Base-by-base conservation (phyloP, 2,113 vertebrate genomes). In the Syrrhaptes paradoxus region DNA sequence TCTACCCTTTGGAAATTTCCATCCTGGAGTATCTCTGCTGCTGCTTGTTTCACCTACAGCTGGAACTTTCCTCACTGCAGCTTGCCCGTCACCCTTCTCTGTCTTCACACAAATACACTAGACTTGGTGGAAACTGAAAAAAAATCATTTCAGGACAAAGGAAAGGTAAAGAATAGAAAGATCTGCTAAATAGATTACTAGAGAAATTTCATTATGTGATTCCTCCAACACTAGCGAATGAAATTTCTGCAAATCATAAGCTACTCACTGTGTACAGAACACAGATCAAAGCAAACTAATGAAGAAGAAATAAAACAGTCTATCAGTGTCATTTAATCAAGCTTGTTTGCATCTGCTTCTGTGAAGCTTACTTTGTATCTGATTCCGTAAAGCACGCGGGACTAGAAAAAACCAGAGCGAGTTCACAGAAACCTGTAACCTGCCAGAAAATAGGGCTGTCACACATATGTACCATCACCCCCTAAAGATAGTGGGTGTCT, bases 401-500 rank as follows among this genome's bases (percentile, higher is more conserved):
- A 55, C 57, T 34, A 54, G 31, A 17, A 43, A 41, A 41, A 41
- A 41, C 13, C 41, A 11, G 38, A 38, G 38, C 38, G 38, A 38
- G 38, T 38, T 38, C 38, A 38, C 38, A 38, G 38, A 38, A 38
- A 38, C 38, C 38, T 11, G 32, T 34, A 17, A 21, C 24, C 52
- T 80, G 46, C 25, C 25, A 49, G n/a, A 34, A 79, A 43, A 61
- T 2, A 8, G 46, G 61, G 67, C 29, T 76, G 48, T 36, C 28
- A 6, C 2, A 17, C 8, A 14, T 7, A 38, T 0, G 2, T 18
- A 9, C 38, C 51, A 10, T 51, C 13, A 57, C 4, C 51, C 32
- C 25, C 38, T 22, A 15, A 36, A 55, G 17, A n/a, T 0, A 38
- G 63, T 0, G 21, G 28, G 22, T 8, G 18, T 24, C 20, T 45